Percentiles rank a stretch among this genome's conserved stretches.
Evolutionary conservation across 2,113 vertebrate species (phyloP).

Genomic region (Xiphophorus maculatus): DNA sequence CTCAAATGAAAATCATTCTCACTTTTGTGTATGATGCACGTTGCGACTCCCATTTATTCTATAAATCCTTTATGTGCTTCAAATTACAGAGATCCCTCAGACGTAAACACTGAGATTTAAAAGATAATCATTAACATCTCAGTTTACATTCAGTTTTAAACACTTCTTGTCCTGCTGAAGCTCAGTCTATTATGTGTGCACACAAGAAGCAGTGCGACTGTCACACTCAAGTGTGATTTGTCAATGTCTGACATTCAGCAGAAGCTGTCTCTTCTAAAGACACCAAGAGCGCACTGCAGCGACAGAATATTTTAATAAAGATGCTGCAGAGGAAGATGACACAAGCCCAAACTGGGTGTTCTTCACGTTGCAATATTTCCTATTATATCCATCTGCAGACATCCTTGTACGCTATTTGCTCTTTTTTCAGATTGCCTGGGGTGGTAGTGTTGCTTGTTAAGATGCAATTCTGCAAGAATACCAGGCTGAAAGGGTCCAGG

Average conservation of each 20-base stretch:
- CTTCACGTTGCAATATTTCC: constrained; percentile 48
- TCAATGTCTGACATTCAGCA: constrained; percentile 58
- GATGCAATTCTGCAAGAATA: constrained; percentile 24
- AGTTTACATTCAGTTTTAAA: constrained; percentile 15
- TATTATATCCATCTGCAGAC: constrained; percentile 46
- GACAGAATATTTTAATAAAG: constrained; percentile 64
- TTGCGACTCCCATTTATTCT: neutral
- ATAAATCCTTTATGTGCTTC: neutral
- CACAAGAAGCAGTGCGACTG: constrained; percentile 24
- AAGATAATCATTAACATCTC: neutral
- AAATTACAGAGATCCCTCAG: neutral
- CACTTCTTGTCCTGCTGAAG: constrained; percentile 16
- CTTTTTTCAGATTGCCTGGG: constrained; percentile 25
- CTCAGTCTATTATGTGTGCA: constrained; percentile 16
- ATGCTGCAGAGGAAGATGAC: constrained; percentile 51
- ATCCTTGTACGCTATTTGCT: constrained; percentile 39
- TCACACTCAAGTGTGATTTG: constrained; percentile 41
- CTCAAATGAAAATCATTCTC: neutral
- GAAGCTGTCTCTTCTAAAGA: constrained; percentile 51
- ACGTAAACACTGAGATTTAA: constrained; percentile 1
- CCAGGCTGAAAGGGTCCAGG: constrained; percentile 6
- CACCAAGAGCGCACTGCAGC: constrained; percentile 32
- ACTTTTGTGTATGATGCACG: neutral
- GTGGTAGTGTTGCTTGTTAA: constrained; percentile 25
- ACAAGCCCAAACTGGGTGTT: constrained; percentile 40